Percentiles rank a stretch among this genome's conserved stretches.
These are phyloP conservation scores for Acleris literana DNA, from an alignment of 2,888 invertebrate genomes.

Conservation along the genomic window DNA sequence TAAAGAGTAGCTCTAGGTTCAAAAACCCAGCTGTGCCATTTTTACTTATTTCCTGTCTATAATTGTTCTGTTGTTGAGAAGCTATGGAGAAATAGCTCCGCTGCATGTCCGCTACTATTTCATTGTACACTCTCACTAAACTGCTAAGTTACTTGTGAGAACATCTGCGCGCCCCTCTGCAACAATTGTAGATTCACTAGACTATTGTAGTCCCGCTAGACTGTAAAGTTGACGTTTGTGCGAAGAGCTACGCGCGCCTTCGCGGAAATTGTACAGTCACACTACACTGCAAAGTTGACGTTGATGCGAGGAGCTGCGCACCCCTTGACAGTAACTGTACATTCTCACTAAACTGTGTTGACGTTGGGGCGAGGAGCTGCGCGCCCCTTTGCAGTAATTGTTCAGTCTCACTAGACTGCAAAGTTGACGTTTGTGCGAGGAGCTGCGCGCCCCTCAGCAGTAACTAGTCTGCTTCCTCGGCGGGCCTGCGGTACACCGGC, in stretches of 20 bases:
- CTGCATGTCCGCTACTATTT: too few species aligned
- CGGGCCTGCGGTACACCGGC: conserved; percentile 87
- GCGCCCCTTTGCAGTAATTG: conserved; percentile 43
- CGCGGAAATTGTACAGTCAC: conserved; percentile 73
- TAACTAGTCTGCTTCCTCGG: conserved; percentile 84
- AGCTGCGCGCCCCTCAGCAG: conserved; percentile 37
- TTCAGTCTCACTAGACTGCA: conserved; percentile 68
- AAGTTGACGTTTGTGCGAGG: conserved; percentile 1
- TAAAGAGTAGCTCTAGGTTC: too few species aligned
- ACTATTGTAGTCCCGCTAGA: too few species aligned
- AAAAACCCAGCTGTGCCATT: too few species aligned
- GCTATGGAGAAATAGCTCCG: too few species aligned
- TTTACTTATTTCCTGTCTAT: too few species aligned
- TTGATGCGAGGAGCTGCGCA: conserved; percentile 27
- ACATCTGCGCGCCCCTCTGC: conserved; percentile 35
- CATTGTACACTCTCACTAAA: conserved; percentile 73
- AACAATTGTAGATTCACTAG: conserved; percentile 72
- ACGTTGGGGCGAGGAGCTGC: conserved; percentile 19
- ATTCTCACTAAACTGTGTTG: conserved; percentile 59
- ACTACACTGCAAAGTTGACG: not conserved
- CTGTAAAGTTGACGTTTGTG: not conserved
- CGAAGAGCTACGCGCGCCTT: conserved; percentile 27
- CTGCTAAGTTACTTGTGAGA: too few species aligned
- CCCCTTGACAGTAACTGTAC: conserved; percentile 60
- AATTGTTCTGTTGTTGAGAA: too few species aligned